Conservation (phyloP, 2,113 vertebrate genomes). For the Chlorodrepanis virens region DNA sequence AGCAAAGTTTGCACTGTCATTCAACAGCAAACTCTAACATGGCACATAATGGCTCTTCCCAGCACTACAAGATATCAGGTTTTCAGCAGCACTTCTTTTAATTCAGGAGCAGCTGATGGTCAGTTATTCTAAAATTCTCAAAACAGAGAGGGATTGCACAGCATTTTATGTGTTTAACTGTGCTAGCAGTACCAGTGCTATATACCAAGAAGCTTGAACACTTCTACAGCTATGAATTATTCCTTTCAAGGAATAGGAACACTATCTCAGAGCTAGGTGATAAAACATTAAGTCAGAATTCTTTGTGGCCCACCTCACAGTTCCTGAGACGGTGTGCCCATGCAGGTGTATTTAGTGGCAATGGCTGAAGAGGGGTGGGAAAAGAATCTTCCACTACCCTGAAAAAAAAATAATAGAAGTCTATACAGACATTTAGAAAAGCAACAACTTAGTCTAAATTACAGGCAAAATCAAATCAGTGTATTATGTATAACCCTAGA, state of each 20-base stretch:
- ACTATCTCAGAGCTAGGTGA: background rate
- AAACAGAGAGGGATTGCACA: background rate
- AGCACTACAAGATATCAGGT: background rate
- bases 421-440: background rate
- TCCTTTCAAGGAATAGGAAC: background rate
- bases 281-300: background rate
- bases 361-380: constrained; percentile 69
- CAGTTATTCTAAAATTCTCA: background rate
- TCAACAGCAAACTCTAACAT: background rate
- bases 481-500: background rate
- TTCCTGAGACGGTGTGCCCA: constrained; percentile 79
- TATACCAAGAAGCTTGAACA: background rate
- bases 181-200: background rate
- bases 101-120: background rate
- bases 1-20: background rate
- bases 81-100: background rate
- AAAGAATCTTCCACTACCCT: constrained; percentile 70
- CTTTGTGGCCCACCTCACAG: constrained; percentile 76
- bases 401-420: background rate
- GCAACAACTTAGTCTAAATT: background rate
- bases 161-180: background rate
- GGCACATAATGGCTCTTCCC: background rate
- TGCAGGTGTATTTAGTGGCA: constrained; percentile 74
- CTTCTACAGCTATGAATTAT: background rate
- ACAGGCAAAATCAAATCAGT: background rate